A percentile compares a stretch with the other conserved stretches of the same genome.
Conservation (phyloP, 30 jellyfish, hydroid and myxozoan genomes). For the Aurelia aurita region DNA sequence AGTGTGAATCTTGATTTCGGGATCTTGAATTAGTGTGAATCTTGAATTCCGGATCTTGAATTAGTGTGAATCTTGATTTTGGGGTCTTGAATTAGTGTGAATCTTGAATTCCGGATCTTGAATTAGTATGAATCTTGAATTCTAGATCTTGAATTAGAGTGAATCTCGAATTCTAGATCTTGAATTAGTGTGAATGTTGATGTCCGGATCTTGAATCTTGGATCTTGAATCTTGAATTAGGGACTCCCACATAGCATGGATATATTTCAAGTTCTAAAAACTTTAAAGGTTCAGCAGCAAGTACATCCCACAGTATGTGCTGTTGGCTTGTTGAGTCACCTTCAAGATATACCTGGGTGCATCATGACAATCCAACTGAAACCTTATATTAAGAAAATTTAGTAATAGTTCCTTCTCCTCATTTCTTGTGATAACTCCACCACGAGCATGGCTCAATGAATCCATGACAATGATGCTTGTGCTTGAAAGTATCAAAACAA, state of each 20-base stretch:
- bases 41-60: too few species aligned
- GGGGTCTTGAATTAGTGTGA: too few species aligned
- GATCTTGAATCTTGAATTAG: too few species aligned
- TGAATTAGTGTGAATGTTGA: too few species aligned
- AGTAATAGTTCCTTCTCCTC: not conserved
- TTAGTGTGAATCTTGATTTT: too few species aligned
- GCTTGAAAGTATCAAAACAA: conserved; percentile 24
- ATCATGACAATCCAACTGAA: not conserved
- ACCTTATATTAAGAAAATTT: not conserved
- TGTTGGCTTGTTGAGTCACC: conserved; percentile 46
- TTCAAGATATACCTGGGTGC: not conserved
- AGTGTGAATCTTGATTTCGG: too few species aligned
- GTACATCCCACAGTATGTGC: conserved; percentile 49
- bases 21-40: too few species aligned
- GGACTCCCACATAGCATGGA: conserved; percentile 3
- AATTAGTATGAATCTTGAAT: too few species aligned
- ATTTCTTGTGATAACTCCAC: conserved; percentile 7
- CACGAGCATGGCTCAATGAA: conserved; percentile 28
- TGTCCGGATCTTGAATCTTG: too few species aligned
- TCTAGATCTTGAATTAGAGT: too few species aligned
- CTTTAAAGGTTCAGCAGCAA: conserved; percentile 5
- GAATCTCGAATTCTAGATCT: too few species aligned
- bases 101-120: too few species aligned
- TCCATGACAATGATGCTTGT: conserved; percentile 38
- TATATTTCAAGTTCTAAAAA: conserved; percentile 5